Percentiles rank a stretch among this genome's conserved stretches.
Evolutionary conservation across 2,888 invertebrate genomes (phyloP).

Genomic region (Leucozona laternaria): DNA sequence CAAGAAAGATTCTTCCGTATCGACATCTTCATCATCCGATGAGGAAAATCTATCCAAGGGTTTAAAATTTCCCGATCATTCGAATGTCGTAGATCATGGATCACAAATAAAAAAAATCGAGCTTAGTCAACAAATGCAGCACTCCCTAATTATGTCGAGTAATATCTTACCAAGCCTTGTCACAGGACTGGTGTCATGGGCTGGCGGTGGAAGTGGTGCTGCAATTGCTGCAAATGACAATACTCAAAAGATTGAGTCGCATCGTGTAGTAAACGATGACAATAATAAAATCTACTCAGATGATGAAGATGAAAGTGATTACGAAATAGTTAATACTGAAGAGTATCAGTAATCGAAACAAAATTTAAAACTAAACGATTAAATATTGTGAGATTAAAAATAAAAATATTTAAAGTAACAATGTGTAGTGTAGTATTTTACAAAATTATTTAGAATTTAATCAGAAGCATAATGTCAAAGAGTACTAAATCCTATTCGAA

Average conservation of each 20-base stretch:
- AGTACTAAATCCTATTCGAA: conserved; percentile 29
- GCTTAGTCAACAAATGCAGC: conserved; percentile 78
- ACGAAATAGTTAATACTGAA: conserved; percentile 82
- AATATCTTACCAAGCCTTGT: conserved; percentile 80
- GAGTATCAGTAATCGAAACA: conserved; percentile 80
- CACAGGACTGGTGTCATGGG: conserved; percentile 80
- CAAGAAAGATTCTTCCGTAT: conserved; percentile 82
- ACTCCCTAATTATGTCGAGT: conserved; percentile 76
- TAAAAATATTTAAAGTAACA: conserved; percentile 15
- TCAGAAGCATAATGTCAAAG: conserved; percentile 18
- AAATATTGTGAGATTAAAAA: conserved; percentile 18
- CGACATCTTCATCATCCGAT: conserved; percentile 82
- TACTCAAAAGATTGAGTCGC: conserved; percentile 8
- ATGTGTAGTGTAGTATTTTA: conserved; percentile 31
- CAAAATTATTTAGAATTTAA: conserved; percentile 24
- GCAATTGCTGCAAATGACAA: conserved; percentile 3
- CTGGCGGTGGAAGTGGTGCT: conserved; percentile 38
- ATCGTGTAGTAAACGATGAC: conserved; percentile 14
- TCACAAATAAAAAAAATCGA: conserved; percentile 65
- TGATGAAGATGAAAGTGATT: conserved; percentile 82
- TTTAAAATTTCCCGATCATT: conserved; percentile 81
- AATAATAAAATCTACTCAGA: conserved; percentile 60
- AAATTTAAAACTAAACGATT: conserved; percentile 8
- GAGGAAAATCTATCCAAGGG: conserved; percentile 83
- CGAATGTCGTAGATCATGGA: conserved; percentile 75